phyloP scores from a whole-genome alignment of 2,113 vertebrate genomes.

The Myotis brandtii region DNA sequence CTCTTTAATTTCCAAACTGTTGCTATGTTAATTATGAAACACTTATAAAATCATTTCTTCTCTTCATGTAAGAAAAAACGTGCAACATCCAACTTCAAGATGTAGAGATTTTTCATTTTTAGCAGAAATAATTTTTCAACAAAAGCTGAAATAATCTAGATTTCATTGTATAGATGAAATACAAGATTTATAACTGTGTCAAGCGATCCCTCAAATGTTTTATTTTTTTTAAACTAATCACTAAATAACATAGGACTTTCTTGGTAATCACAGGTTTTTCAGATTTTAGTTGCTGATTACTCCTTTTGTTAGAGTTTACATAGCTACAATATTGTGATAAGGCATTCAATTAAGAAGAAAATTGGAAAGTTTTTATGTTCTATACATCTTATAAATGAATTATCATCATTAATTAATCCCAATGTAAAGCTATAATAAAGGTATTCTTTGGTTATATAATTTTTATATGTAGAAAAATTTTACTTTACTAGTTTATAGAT shows the following conservation, averaged over 20 bases:
- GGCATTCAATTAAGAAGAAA: constrained; percentile 29
- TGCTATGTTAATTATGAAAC: background rate
- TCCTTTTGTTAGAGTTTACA: background rate
- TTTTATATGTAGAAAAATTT: background rate
- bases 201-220: background rate
- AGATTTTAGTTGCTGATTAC: background rate
- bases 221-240: background rate
- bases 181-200: background rate
- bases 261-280: background rate
- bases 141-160: background rate
- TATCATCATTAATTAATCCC: background rate
- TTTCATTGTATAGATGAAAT: background rate
- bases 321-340: background rate
- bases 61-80: background rate
- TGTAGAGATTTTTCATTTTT: background rate
- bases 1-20: constrained; percentile 21
- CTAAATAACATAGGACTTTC: background rate
- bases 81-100: background rate
- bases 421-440: background rate
- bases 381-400: background rate
- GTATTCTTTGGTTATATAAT: background rate
- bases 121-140: constrained; percentile 28
- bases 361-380: background rate
- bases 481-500: background rate
- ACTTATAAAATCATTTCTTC: background rate